phyloP scores from a whole-genome alignment of 2,888 invertebrate genomes.

The Eudemis profundana region DNA sequence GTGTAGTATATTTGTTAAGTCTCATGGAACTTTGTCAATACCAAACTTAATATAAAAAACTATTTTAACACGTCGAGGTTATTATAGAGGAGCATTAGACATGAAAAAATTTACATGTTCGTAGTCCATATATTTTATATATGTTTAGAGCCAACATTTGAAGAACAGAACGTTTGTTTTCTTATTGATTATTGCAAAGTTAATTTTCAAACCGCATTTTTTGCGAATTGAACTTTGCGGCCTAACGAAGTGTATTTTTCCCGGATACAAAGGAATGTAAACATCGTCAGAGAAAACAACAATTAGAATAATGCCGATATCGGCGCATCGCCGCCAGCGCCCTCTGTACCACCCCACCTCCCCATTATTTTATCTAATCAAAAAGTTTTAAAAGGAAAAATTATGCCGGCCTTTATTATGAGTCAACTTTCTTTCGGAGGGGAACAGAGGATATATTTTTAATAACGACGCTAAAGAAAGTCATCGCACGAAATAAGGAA shows the following conservation, averaged over 20 bases:
- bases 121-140: too few relatives aligned
- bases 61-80: too few relatives aligned
- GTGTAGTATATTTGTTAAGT: slow-evolving; percentile 48
- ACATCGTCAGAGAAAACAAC: slow-evolving; percentile 78
- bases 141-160: too few relatives aligned
- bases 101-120: not conserved
- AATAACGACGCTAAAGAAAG: slow-evolving; percentile 81
- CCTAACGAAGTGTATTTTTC: slow-evolving; percentile 61
- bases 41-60: not conserved
- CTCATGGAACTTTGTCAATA: not conserved
- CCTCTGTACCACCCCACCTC: slow-evolving; percentile 69
- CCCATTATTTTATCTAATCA: slow-evolving; percentile 86
- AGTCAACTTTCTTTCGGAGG: slow-evolving; percentile 83
- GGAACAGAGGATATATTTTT: slow-evolving; percentile 82
- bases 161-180: too few relatives aligned
- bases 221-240: slow-evolving; percentile 47
- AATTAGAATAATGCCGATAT: slow-evolving; percentile 83
- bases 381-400: slow-evolving; percentile 86
- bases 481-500: slow-evolving; percentile 63
- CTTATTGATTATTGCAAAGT: too few relatives aligned
- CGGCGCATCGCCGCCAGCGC: slow-evolving; percentile 76
- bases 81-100: too few relatives aligned
- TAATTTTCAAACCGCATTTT: slow-evolving; percentile 23
- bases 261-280: slow-evolving; percentile 75
- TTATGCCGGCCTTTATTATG: slow-evolving; percentile 85